These are phyloP conservation scores for Danionella dracula DNA, from an alignment of 2,797 vertebrate genomes.

Conservation along the genomic window DNA sequence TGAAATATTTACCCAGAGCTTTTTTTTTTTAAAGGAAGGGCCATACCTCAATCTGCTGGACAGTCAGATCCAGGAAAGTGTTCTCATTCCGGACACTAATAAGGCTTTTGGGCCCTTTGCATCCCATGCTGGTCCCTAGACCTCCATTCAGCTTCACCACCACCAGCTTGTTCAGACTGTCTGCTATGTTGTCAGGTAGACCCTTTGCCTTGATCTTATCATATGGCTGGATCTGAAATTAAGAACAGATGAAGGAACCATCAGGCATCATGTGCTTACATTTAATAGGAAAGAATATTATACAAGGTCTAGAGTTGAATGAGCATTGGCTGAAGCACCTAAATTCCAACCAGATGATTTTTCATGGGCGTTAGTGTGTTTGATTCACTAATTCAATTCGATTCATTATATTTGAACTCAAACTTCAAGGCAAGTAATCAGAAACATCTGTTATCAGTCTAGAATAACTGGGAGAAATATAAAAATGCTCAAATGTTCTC, in stretches of 20 bases:
- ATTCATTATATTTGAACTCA: no score
- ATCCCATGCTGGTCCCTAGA: slow-evolving; percentile 97
- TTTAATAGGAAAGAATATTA: background rate
- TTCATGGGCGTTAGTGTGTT: background rate
- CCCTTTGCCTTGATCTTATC: slow-evolving; percentile 86
- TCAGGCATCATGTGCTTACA: background rate
- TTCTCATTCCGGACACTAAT: slow-evolving; percentile 97
- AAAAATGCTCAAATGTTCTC: no score
- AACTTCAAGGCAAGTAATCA: no score
- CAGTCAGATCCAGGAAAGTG: slow-evolving; percentile 96
- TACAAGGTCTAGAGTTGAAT: background rate
- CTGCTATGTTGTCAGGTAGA: slow-evolving; percentile 80
- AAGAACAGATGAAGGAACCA: background rate
- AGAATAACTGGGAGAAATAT: no score
- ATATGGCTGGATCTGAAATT: slow-evolving; percentile 88
- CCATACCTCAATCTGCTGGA: slow-evolving; percentile 94
- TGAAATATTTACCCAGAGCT: no score
- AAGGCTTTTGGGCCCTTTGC: slow-evolving; percentile 95
- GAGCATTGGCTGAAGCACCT: background rate
- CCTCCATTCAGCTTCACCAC: slow-evolving; percentile 98
- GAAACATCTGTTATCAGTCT: no score
- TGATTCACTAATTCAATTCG: no score
- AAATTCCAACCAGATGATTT: slow-evolving; percentile 14
- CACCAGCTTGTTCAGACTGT: slow-evolving; percentile 89
- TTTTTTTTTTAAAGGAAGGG: background rate